Conservation (phyloP, 2,113 vertebrate species). For the Hylia prasina region DNA sequence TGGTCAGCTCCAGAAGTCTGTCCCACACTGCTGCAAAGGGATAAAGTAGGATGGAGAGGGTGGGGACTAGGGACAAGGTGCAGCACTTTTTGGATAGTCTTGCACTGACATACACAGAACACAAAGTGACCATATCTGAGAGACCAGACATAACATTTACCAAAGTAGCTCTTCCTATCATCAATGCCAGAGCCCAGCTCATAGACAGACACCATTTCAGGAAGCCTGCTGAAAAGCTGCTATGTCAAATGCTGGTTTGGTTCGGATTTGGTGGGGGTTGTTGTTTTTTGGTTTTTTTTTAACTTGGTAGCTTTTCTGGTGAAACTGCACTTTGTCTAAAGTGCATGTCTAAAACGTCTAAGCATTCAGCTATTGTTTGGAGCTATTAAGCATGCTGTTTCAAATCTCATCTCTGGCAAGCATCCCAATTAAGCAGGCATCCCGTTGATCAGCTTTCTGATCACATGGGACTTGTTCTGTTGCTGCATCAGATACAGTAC, state of each 20-base stretch:
- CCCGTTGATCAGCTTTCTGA: conserved; percentile 60
- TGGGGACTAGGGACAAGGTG: not conserved
- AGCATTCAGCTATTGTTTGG: conserved; percentile 39
- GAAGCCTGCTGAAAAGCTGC: not conserved
- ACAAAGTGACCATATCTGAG: not conserved
- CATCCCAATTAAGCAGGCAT: conserved; percentile 58
- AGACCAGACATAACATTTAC: not conserved
- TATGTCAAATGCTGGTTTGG: not conserved
- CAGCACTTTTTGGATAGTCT: not conserved
- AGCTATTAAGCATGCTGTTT: not conserved
- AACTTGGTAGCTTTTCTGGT: not conserved
- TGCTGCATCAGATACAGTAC: conserved; percentile 25
- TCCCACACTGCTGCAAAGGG: not conserved
- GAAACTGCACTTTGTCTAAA: not conserved
- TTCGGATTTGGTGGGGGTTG: not conserved
- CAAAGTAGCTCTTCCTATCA: not conserved
- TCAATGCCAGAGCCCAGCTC: not conserved
- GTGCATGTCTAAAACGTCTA: not conserved
- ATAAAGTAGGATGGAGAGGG: not conserved
- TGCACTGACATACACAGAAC: rapidly evolving
- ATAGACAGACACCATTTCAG: not conserved
- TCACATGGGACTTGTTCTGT: conserved; percentile 56
- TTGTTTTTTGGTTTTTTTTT: not conserved
- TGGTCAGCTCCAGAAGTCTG: not conserved
- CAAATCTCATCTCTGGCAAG: conserved; percentile 46